A percentile compares a stretch with the other conserved stretches of the same genome.
Evolutionary conservation across 2,888 invertebrate genomes (phyloP).

Genomic region (Harmothoe impar): DNA sequence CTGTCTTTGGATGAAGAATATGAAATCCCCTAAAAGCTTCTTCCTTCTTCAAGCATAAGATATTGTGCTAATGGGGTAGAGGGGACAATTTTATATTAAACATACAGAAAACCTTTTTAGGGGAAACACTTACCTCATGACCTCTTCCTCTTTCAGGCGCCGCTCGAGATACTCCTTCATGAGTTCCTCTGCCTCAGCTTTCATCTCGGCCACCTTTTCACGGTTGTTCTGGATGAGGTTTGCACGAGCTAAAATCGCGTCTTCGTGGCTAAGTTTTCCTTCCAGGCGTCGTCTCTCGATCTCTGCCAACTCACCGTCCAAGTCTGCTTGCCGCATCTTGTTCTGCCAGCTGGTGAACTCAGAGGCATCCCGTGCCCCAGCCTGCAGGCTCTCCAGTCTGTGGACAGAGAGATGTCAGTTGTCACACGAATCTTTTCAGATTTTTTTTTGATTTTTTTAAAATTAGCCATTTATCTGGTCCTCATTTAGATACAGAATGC

Average conservation of each 20-base stretch:
- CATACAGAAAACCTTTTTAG: no score
- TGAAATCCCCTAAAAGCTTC: no score
- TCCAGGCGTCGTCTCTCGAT: slow-evolving; percentile 80
- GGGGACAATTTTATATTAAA: no score
- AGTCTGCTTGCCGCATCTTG: slow-evolving; percentile 79
- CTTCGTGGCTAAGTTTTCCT: slow-evolving; percentile 83
- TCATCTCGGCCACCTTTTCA: slow-evolving; percentile 79
- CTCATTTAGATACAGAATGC: no score
- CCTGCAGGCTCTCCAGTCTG: slow-evolving; percentile 80
- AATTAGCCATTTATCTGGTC: no score
- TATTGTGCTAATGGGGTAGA: no score
- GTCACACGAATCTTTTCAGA: no score
- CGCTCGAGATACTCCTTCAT: slow-evolving; percentile 80
- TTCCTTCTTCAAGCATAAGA: no score
- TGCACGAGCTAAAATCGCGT: slow-evolving; percentile 82
- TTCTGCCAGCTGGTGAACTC: slow-evolving; percentile 82
- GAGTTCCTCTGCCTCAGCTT: slow-evolving; percentile 78
- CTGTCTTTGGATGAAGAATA: no score
- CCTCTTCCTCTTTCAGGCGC: slow-evolving; percentile 80
- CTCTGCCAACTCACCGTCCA: slow-evolving; percentile 79
- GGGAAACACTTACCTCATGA: slow-evolving; percentile 76
- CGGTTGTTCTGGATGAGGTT: slow-evolving; percentile 80
- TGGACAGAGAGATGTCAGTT: slow-evolving; percentile 3
- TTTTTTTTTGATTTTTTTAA: no score
- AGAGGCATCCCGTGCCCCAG: slow-evolving; percentile 79